Evolutionary conservation across 2,888 invertebrate species (phyloP).

Genomic region (Dryobotodes eremita): DNA sequence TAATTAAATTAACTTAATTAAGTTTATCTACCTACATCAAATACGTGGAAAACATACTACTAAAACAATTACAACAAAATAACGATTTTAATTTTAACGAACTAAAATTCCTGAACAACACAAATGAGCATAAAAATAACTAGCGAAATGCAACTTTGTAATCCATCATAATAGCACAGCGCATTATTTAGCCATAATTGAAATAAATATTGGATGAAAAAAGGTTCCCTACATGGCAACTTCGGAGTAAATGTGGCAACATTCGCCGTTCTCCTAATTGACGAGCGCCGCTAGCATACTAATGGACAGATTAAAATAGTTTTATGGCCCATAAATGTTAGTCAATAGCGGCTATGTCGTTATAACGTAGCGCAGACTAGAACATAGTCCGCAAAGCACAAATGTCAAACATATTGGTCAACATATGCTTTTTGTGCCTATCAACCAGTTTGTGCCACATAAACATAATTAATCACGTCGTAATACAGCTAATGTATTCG

Average conservation of each 20-base stretch:
- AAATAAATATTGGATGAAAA: conserved; percentile 59
- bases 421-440: conserved; percentile 51
- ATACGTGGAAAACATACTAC: conserved; percentile 25
- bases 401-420: conserved; percentile 62
- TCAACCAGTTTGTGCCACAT: conserved; percentile 45
- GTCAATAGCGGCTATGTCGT: conserved; percentile 67
- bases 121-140: conserved; percentile 29
- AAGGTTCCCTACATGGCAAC: conserved; percentile 66
- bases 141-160: conserved; percentile 29
- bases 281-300: conserved; percentile 84
- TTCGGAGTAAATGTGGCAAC: conserved; percentile 71
- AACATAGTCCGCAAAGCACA: conserved; percentile 47
- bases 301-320: conserved; percentile 87
- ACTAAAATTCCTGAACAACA: conserved; percentile 49
- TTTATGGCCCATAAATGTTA: conserved; percentile 85
- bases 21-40: conserved; percentile 19
- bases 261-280: conserved; percentile 81
- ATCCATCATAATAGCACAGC: conserved; percentile 30
- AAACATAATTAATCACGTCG: conserved; percentile 40
- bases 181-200: conserved; percentile 47
- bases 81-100: conserved; percentile 43
- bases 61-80: conserved; percentile 21
- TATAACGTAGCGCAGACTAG: conserved; percentile 47
- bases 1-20: conserved; percentile 19
- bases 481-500: conserved; percentile 54